Conservation (phyloP, 2,888 invertebrate species). For the Tachina grossa region DNA sequence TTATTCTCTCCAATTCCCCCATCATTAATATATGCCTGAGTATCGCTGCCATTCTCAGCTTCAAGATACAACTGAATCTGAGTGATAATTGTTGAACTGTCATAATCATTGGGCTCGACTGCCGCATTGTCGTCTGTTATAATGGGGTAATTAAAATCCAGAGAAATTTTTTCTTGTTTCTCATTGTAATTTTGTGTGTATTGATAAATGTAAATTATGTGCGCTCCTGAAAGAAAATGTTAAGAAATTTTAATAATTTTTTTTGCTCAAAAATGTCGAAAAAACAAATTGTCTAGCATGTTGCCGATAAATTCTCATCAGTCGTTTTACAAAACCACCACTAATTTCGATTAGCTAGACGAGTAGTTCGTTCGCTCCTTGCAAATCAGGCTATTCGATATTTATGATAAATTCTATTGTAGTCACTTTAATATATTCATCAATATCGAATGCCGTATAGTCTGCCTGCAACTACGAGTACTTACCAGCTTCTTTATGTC, state of each 20-base stretch:
- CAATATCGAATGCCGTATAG: too few species aligned
- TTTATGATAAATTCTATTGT: too few species aligned
- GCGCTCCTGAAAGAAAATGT: constrained; percentile 53
- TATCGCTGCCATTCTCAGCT: constrained; percentile 48
- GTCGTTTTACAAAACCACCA: too few species aligned
- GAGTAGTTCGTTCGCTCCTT: too few species aligned
- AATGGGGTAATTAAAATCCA: constrained; percentile 61
- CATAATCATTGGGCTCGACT: constrained; percentile 4
- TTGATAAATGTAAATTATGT: constrained; percentile 58
- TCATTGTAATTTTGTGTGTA: constrained; percentile 47
- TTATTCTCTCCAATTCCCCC: constrained; percentile 73
- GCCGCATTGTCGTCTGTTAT: neutral
- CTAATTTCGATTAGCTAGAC: too few species aligned
- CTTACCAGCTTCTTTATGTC: constrained; percentile 57
- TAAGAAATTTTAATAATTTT: too few species aligned
- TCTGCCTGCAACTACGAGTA: too few species aligned
- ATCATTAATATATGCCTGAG: constrained; percentile 65
- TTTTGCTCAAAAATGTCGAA: too few species aligned
- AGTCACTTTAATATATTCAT: too few species aligned
- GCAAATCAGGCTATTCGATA: too few species aligned
- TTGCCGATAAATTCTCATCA: too few species aligned
- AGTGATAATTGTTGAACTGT: constrained; percentile 51
- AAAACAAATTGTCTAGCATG: too few species aligned
- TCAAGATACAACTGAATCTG: constrained; percentile 70
- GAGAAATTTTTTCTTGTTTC: constrained; percentile 49